A percentile compares a stretch with the other conserved stretches of the same genome.
These are phyloP conservation scores for Gisinianus flammeolus DNA, from an alignment of 2,888 invertebrate species.

Conservation along the genomic window DNA sequence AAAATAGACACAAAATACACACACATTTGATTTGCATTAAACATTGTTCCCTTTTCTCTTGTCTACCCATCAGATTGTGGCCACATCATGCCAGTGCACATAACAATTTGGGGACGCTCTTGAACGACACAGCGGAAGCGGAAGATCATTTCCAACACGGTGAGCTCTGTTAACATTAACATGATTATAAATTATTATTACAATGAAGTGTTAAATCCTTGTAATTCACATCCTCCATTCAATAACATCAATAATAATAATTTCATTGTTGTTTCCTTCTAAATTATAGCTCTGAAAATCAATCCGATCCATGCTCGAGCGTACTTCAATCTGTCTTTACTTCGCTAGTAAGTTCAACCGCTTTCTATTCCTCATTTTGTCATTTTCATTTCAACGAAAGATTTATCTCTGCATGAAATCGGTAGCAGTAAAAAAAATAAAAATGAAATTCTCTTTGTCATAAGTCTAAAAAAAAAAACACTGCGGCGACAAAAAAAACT, in stretches of 20 bases:
- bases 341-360: conserved; percentile 72
- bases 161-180: not conserved
- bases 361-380: not conserved
- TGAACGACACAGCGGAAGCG: conserved; percentile 70
- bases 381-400: too few species aligned
- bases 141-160: conserved; percentile 72
- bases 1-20: not conserved
- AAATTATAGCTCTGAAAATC: conserved; percentile 63
- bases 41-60: too few species aligned
- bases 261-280: conserved; percentile 7
- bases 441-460: too few species aligned
- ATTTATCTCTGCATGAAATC: too few species aligned
- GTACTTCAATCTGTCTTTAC: conserved; percentile 81
- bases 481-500: not conserved
- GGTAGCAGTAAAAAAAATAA: too few species aligned
- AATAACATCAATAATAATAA: not conserved
- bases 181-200: too few species aligned
- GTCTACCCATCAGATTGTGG: conserved; percentile 75
- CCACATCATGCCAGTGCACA: conserved; percentile 84
- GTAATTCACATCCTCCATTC: too few species aligned
- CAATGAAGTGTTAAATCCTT: too few species aligned
- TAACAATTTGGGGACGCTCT: conserved; percentile 83
- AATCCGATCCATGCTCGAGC: conserved; percentile 81
- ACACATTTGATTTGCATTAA: too few species aligned
- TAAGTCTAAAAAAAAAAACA: not conserved